Percentiles rank a stretch among this genome's conserved stretches.
Conservation (phyloP, 2,113 vertebrate genomes). For the Catharus bicknelli region DNA sequence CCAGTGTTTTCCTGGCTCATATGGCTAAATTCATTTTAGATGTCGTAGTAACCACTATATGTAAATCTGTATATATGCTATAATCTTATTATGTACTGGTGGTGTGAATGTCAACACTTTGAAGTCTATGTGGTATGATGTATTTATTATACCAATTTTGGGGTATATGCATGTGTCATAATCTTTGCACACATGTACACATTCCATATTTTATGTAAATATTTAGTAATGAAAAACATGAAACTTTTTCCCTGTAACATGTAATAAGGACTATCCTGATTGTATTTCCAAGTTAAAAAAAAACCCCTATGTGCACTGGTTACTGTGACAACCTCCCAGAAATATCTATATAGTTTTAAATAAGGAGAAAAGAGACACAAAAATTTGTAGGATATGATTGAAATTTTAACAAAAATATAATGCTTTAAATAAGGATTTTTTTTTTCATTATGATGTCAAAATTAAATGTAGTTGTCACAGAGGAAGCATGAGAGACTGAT, state of each 20-base stretch:
- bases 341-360: not conserved
- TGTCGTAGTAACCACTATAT: not conserved
- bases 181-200: not conserved
- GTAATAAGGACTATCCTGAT: not conserved
- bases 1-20: not conserved
- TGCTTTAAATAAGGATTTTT: not conserved
- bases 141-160: not conserved
- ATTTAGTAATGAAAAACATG: not conserved
- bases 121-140: not conserved
- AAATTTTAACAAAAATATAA: not conserved
- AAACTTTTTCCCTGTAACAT: not conserved
- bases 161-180: not conserved
- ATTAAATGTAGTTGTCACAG: not conserved
- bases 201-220: not conserved
- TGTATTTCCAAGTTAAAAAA: not conserved
- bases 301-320: not conserved
- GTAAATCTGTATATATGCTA: not conserved
- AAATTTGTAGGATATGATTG: not conserved
- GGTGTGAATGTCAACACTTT: not conserved
- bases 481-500: not conserved
- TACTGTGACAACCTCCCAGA: not conserved
- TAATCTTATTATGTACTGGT: not conserved
- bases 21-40: not conserved
- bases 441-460: not conserved
- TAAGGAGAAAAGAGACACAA: not conserved